A percentile compares a stretch with the other conserved stretches of the same genome.
These are phyloP conservation scores for Drosophila orena DNA, from an alignment of 1,140 invertebrate species.

Conservation along the genomic window DNA sequence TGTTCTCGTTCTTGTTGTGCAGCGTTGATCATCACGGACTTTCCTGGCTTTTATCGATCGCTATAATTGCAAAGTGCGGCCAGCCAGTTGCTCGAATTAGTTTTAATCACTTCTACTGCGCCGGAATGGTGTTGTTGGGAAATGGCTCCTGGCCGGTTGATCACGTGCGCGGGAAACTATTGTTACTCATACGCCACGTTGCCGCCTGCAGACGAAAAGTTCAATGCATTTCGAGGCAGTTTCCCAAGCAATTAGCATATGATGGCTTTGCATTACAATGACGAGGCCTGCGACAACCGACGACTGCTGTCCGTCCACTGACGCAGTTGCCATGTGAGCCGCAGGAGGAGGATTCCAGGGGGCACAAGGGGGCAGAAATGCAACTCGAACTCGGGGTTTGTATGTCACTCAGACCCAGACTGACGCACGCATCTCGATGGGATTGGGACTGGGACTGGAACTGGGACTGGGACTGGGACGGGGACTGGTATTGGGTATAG, in stretches of 20 bases:
- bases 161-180: constrained; percentile 37
- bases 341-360: constrained; percentile 7
- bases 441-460: not conserved
- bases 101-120: constrained; percentile 10
- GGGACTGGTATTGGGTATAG: not conserved
- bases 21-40: not conserved
- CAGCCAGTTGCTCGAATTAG: constrained; percentile 2
- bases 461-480: not conserved
- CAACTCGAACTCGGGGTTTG: constrained; percentile 71
- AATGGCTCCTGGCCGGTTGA: constrained; percentile 25
- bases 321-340: constrained; percentile 61
- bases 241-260: constrained; percentile 57
- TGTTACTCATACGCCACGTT: constrained; percentile 78
- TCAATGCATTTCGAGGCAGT: constrained; percentile 69
- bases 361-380: constrained; percentile 1
- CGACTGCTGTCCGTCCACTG: constrained; percentile 32
- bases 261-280: constrained; percentile 67
- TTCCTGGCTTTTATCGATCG: constrained; percentile 5
- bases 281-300: constrained; percentile 29
- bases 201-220: constrained; percentile 51
- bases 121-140: too few species aligned
- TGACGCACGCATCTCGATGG: constrained; percentile 57
- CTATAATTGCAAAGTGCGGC: constrained; percentile 7
- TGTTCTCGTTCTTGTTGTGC: not conserved
- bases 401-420: constrained; percentile 63